Conservation (phyloP, 2,888 invertebrate species). For the Anthoptus insignis region DNA sequence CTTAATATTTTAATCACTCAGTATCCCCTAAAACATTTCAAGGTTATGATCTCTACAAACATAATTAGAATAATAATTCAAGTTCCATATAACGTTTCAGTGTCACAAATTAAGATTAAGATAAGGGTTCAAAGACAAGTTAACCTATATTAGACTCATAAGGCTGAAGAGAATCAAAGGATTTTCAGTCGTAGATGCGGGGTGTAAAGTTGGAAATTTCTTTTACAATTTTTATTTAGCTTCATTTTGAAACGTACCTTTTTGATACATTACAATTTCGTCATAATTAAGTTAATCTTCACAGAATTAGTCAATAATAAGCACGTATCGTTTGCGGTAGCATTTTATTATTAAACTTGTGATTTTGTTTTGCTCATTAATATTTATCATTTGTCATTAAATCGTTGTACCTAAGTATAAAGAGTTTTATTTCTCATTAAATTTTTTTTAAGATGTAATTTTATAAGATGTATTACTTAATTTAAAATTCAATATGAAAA, state of each 20-base stretch:
- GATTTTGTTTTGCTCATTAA: too few relatives aligned
- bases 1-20: background rate
- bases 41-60: background rate
- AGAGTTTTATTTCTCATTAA: too few relatives aligned
- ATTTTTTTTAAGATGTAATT: too few relatives aligned
- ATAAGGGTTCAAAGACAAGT: conserved; percentile 22
- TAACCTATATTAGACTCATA: conserved; percentile 7
- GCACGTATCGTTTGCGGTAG: background rate
- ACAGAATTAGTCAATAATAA: background rate
- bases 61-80: conserved; percentile 2
- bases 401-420: too few relatives aligned
- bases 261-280: conserved; percentile 17
- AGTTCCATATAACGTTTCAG: conserved; percentile 13
- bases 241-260: conserved; percentile 3
- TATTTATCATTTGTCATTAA: too few relatives aligned
- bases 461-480: too few relatives aligned
- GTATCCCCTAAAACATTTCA: background rate
- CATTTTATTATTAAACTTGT: too few relatives aligned
- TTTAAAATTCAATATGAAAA: too few relatives aligned
- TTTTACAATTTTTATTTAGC: background rate
- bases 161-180: background rate
- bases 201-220: background rate
- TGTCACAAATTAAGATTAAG: conserved; percentile 27
- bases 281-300: conserved; percentile 27
- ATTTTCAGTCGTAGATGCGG: background rate